Conservation (phyloP, 2,888 invertebrate genomes). For the Strigamia crassipes region DNA sequence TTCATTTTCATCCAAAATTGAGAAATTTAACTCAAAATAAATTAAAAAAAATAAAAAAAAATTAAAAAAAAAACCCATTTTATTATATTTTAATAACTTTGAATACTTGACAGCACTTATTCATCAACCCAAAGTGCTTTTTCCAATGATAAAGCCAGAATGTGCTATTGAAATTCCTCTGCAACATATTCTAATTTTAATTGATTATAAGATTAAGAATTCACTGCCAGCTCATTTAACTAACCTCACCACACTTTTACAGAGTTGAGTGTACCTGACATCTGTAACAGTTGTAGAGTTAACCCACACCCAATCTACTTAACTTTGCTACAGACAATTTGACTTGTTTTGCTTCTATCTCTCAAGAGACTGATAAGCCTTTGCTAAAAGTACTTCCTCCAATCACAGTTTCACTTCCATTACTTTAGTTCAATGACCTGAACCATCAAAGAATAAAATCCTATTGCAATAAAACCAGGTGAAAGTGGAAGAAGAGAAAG, state of each 20-base stretch:
- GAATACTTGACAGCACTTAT: no score
- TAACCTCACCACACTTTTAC: not conserved
- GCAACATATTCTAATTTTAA: no score
- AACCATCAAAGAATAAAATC: constrained; percentile 10
- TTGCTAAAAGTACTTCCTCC: constrained; percentile 32
- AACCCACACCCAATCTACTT: constrained; percentile 7
- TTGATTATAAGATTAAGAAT: no score
- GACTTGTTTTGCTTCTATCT: constrained; percentile 28
- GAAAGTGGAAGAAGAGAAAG: not conserved
- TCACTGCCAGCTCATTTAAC: no score
- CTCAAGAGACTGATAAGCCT: constrained; percentile 31
- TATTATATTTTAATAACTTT: no score
- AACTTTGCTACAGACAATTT: constrained; percentile 28
- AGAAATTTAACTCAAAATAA: no score
- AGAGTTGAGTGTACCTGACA: not conserved
- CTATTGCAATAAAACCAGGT: constrained; percentile 18
- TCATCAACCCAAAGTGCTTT: no score
- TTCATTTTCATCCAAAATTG: no score
- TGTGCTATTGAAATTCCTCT: no score
- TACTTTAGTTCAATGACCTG: constrained; percentile 32
- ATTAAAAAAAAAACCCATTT: no score
- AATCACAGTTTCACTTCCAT: constrained; percentile 24
- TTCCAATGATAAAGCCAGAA: no score
- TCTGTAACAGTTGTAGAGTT: not conserved
- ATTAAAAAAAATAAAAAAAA: no score